Conservation (phyloP, 2,888 invertebrate species). For the Camponotus fellah region DNA sequence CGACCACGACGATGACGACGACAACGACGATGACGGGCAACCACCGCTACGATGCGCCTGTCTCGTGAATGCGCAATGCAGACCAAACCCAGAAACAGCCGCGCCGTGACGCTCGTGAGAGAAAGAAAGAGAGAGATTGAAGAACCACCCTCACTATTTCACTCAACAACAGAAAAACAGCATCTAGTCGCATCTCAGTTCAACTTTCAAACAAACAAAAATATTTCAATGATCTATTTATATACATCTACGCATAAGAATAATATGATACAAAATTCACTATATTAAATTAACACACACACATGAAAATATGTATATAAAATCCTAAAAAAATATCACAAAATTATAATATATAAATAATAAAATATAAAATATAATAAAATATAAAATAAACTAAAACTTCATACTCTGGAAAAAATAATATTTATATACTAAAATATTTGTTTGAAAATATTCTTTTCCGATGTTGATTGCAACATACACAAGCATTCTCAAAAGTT, state of each 20-base stretch:
- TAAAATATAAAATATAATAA: no score
- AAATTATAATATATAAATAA: not conserved
- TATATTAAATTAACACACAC: not conserved
- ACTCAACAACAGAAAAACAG: not conserved
- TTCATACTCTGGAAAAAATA: not conserved
- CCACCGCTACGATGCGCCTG: slow-evolving; percentile 79
- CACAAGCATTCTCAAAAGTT: no score
- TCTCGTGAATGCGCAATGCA: slow-evolving; percentile 83
- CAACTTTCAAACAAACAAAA: slow-evolving; percentile 7
- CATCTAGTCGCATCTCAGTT: not conserved
- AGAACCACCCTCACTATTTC: slow-evolving; percentile 71
- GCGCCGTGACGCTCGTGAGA: slow-evolving; percentile 41
- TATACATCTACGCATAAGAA: not conserved
- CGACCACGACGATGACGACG: slow-evolving; percentile 53
- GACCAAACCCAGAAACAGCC: slow-evolving; percentile 77
- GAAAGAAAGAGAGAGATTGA: slow-evolving; percentile 75
- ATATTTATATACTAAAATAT: not conserved
- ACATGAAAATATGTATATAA: not conserved
- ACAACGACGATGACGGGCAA: slow-evolving; percentile 62
- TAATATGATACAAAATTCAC: not conserved
- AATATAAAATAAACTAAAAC: not conserved
- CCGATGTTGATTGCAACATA: not conserved
- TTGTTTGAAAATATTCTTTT: not conserved
- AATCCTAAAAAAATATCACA: not conserved
- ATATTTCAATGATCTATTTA: not conserved